Percentiles rank a stretch among this genome's conserved stretches.
phyloP scores from a whole-genome alignment of 2,797 vertebrate species.

The Philypnodon macrostomus region DNA sequence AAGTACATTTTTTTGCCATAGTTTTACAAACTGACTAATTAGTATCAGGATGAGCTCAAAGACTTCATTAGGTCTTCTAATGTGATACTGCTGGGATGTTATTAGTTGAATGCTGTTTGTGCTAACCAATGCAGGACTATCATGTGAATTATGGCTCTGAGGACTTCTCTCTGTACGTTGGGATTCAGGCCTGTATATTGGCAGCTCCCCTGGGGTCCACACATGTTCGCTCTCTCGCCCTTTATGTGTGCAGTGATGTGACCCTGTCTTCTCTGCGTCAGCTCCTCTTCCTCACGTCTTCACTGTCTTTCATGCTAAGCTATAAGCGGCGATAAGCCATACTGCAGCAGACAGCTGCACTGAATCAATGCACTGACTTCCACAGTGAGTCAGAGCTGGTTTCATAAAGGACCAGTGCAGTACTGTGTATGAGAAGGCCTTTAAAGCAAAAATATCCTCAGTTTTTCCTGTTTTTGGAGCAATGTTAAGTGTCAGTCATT shows the following conservation, averaged over 20 bases:
- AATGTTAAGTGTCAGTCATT: constrained; percentile 21
- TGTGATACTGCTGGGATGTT: constrained; percentile 17
- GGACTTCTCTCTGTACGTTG: constrained; percentile 30
- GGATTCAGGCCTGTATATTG: constrained; percentile 50
- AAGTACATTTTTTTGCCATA: too few species aligned
- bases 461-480: too few species aligned
- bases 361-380: constrained; percentile 7
- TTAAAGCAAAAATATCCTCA: too few species aligned
- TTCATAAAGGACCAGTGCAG: neutral
- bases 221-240: constrained; percentile 21
- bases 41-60: too few species aligned
- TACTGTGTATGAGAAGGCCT: neutral
- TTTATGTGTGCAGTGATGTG: constrained; percentile 48
- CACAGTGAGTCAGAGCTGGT: neutral
- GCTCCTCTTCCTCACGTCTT: constrained; percentile 12
- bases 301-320: constrained; percentile 5
- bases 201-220: constrained; percentile 35
- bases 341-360: constrained; percentile 7
- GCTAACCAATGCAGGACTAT: constrained; percentile 29
- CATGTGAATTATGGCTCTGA: constrained; percentile 41
- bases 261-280: constrained; percentile 31
- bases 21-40: too few species aligned
- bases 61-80: constrained; percentile 28
- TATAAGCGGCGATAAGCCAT: neutral
- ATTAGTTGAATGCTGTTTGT: constrained; percentile 19